Conservation (phyloP, 2,888 invertebrate genomes). For the Drosophila meridiana region DNA sequence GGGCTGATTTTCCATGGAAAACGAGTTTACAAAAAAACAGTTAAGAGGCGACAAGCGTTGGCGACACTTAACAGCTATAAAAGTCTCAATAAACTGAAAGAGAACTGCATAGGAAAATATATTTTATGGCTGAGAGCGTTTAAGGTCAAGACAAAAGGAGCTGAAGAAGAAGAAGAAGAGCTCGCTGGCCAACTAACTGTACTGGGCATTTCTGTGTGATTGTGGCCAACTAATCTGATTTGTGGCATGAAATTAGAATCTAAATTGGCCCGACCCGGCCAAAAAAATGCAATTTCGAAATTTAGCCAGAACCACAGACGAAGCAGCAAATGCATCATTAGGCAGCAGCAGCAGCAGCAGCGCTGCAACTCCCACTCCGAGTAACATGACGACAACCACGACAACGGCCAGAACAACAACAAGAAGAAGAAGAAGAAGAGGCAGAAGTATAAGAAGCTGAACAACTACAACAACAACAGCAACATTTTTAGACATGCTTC, state of each 20-base stretch:
- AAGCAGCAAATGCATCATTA: conserved; percentile 70
- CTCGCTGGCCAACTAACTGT: conserved; percentile 51
- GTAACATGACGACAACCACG: conserved; percentile 69
- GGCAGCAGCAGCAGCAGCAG: conserved; percentile 27
- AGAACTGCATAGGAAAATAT: conserved; percentile 20
- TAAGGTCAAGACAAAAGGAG: conserved; percentile 49
- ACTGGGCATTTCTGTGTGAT: conserved; percentile 56
- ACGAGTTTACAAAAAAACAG: conserved; percentile 51
- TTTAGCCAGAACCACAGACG: conserved; percentile 15
- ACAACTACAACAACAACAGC: conserved; percentile 20
- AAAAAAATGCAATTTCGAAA: conserved; percentile 55
- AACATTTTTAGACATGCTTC: conserved; percentile 75
- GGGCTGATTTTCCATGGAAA: conserved; percentile 41
- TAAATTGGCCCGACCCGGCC: conserved; percentile 62
- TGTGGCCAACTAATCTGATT: conserved; percentile 69
- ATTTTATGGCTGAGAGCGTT: conserved; percentile 36
- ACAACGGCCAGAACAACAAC: conserved; percentile 38
- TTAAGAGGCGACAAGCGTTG: conserved; percentile 65
- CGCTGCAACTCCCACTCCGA: conserved; percentile 37
- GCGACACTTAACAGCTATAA: conserved; percentile 75
- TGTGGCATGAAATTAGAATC: conserved; percentile 77
- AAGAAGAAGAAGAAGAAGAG: conserved; percentile 31
- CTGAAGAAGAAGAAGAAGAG: not conserved
- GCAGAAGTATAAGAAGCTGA: not conserved
- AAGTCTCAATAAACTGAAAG: conserved; percentile 13